A percentile compares a stretch with the other conserved stretches of the same genome.
phyloP scores from a whole-genome alignment of 2,888 invertebrate genomes.

The Tortricodes alternella region DNA sequence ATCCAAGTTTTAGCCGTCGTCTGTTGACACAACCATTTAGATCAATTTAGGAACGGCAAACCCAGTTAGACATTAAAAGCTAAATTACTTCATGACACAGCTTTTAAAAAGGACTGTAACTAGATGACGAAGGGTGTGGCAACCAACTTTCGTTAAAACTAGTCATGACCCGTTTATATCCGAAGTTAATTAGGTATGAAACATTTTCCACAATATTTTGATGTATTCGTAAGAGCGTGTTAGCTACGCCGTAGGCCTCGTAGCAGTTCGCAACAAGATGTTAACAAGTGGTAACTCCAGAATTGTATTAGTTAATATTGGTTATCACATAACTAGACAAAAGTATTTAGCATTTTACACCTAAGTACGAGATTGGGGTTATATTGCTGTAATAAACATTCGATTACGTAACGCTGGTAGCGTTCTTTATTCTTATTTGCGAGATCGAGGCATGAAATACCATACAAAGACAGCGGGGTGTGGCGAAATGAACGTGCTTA shows the following conservation, averaged over 20 bases:
- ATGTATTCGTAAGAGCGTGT: not conserved
- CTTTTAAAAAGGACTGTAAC: conserved; percentile 8
- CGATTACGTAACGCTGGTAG: not conserved
- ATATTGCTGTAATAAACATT: not conserved
- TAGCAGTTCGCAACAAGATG: not conserved
- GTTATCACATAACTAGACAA: no score
- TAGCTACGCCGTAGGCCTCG: not conserved
- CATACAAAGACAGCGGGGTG: conserved; percentile 20
- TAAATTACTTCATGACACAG: conserved; percentile 24
- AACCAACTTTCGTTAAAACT: not conserved
- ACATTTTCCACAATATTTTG: no score
- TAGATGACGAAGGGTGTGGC: not conserved
- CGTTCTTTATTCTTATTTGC: conserved; percentile 6
- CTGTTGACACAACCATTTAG: conserved; percentile 9
- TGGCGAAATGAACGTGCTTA: conserved; percentile 27
- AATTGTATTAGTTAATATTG: not conserved
- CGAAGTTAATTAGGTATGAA: not conserved
- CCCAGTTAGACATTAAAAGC: conserved; percentile 18
- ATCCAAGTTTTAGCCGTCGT: not conserved
- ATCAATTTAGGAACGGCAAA: conserved; percentile 20
- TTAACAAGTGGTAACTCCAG: no score
- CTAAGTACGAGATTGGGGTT: no score
- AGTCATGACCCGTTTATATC: no score
- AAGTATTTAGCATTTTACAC: no score
- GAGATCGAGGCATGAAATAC: conserved; percentile 2